Base-by-base conservation (phyloP, 2,888 invertebrate species). In the Sceliomorpha sp. region DNA sequence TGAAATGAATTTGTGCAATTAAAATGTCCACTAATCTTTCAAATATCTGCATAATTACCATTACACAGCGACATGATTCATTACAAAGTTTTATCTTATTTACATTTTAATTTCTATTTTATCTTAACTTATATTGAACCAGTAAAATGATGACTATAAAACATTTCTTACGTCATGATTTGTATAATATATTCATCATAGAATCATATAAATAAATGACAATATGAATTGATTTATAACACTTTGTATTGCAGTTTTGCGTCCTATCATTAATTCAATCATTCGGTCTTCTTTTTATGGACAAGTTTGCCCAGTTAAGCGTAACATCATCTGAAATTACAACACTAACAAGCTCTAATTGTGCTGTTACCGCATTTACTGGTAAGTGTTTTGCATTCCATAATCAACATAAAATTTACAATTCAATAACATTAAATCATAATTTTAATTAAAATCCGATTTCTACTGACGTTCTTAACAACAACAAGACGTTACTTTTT, bases 281-380 rank as follows among this genome's bases (percentile, higher is more conserved):
- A 79, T 94, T 94, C 77, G 94, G 94, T 0, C 89, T 94, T 15
- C 89, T 94, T 58, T 94, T 93, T 83, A 91, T 92, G 10, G 92
- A 92, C 75, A 91, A 91, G 74, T 91, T 94, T 74, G 76, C 88
- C 1, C 85, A 89, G 1, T 88, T 94, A 59, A 92, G 91, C 67
- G 90, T 94, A 83, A 89, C 89, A 78, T 91, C 91, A 74, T 91
- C 93, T 3, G 90, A 94, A 88, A 92, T 92, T 20, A 93, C 94
- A 17, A 92, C 93, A 45, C 91, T 94, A 76, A 92, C 93, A 81
- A 94, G 94, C 88, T 90, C 93, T 78, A 92, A 94, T 89, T 90
- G 92, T 13, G 93, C 94, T 24, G 90, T 93, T 74, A 92, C 91
- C 73, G 91, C 93, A 75, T 92, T 92, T 88, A 92, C 93, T 88